These are phyloP conservation scores for Trichogramma evanescens DNA, from an alignment of 2,888 invertebrate species.

Conservation along the genomic window DNA sequence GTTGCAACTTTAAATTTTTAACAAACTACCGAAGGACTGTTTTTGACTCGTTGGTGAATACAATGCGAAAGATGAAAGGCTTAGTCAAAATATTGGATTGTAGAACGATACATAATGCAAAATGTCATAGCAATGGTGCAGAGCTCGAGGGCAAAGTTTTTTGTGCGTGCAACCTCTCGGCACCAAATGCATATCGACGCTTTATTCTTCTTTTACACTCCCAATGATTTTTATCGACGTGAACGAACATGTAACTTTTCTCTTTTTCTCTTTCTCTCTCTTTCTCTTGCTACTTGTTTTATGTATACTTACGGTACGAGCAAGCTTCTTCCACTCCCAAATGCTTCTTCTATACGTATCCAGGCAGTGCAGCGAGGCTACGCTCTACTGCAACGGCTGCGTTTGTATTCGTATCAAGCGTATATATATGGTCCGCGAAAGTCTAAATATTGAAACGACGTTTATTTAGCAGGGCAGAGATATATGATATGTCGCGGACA, in stretches of 20 bases:
- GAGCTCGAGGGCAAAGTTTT: too few relatives aligned
- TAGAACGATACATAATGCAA: too few relatives aligned
- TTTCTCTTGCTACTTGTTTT: neutral
- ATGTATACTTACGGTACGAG: neutral
- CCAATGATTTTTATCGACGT: conserved; percentile 27
- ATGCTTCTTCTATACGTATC: conserved; percentile 14
- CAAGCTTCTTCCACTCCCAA: conserved; percentile 2
- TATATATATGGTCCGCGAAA: conserved; percentile 25
- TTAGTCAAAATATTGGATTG: too few relatives aligned
- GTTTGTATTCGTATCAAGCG: conserved; percentile 17
- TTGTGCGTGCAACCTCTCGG: too few relatives aligned
- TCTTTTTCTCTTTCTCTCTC: conserved; percentile 15
- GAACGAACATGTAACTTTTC: conserved; percentile 25
- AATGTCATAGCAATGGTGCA: too few relatives aligned
- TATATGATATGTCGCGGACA: conserved; percentile 49
- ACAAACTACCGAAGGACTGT: too few relatives aligned
- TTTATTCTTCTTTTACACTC: conserved; percentile 1
- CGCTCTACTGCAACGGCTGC: conserved; percentile 5
- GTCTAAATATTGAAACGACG: conserved; percentile 48
- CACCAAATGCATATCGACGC: too few relatives aligned
- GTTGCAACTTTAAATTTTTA: too few relatives aligned
- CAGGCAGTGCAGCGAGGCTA: neutral
- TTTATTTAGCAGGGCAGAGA: conserved; percentile 45
- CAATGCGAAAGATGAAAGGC: too few relatives aligned
- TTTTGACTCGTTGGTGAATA: too few relatives aligned